Evolutionary conservation across 1,140 invertebrate genomes (phyloP).

Genomic region (Pemphigus obesinymphae): DNA sequence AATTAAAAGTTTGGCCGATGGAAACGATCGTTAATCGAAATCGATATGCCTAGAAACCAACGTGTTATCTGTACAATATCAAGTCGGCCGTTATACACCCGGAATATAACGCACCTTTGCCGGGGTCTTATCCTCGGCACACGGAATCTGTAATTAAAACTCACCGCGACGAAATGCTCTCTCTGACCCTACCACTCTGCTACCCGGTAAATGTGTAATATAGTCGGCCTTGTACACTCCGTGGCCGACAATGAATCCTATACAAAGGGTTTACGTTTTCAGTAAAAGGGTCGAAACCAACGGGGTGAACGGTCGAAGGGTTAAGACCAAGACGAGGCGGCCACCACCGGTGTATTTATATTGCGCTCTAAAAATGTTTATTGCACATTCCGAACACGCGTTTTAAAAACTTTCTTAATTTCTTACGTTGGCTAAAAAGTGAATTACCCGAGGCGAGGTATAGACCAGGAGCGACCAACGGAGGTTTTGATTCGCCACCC

Average conservation of each 20-base stretch:
- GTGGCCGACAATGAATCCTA: background rate
- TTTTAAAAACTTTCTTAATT: conserved; percentile 26
- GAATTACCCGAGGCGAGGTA: background rate
- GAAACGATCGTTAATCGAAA: background rate
- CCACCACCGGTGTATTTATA: background rate
- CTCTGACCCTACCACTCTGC: background rate
- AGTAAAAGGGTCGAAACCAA: conserved; percentile 4
- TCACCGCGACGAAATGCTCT: background rate
- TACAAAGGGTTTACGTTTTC: background rate
- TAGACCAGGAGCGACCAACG: background rate
- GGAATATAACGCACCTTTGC: background rate
- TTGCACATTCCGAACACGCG: conserved; percentile 37
- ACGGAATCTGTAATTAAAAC: conserved; percentile 26
- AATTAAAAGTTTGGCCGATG: background rate
- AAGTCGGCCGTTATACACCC: background rate
- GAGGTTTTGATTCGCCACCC: background rate
- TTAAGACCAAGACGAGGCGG: background rate
- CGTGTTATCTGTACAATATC: background rate
- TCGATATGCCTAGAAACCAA: background rate
- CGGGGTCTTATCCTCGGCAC: background rate
- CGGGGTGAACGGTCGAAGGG: background rate
- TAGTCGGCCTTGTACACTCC: background rate
- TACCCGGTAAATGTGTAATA: background rate
- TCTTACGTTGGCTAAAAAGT: conserved; percentile 19
- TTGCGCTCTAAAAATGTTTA: conserved; percentile 8